Percentiles rank a stretch among this genome's conserved stretches.
phyloP scores from a whole-genome alignment of 2,888 invertebrate genomes.

The Xylota segnis region DNA sequence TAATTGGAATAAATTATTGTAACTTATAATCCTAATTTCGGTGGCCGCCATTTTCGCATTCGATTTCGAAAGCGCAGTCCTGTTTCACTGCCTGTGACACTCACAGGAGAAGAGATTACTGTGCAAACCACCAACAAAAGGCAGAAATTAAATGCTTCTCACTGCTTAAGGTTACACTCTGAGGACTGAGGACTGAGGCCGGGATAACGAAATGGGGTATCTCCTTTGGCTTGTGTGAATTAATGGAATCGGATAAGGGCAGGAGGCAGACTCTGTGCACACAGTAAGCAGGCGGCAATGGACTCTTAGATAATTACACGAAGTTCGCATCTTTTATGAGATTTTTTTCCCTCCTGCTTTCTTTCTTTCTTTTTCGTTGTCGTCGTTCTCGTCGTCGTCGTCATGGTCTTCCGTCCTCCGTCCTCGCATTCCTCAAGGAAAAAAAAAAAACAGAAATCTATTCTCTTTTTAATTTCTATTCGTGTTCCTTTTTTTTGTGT shows the following conservation, averaged over 20 bases:
- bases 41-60: constrained; percentile 47
- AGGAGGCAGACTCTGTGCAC: background rate
- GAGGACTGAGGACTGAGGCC: background rate
- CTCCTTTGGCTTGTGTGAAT: constrained; percentile 18
- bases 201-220: background rate
- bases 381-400: background rate
- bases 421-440: constrained; percentile 8
- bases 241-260: constrained; percentile 30
- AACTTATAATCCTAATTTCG: constrained; percentile 68
- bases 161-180: constrained; percentile 38
- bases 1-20: constrained; percentile 72
- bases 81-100: constrained; percentile 10
- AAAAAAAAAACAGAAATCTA: constrained; percentile 5
- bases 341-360: too few species aligned
- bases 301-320: constrained; percentile 58
- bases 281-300: background rate
- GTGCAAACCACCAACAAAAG: constrained; percentile 36
- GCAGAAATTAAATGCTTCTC: constrained; percentile 60
- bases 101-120: background rate
- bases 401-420: constrained; percentile 1
- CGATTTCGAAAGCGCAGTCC: constrained; percentile 34
- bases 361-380: background rate
- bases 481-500: constrained; percentile 2
- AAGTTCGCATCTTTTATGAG: constrained; percentile 50
- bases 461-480: constrained; percentile 19